These are phyloP conservation scores for Standfussiana lucernea DNA, from an alignment of 2,888 invertebrate species.

Conservation along the genomic window DNA sequence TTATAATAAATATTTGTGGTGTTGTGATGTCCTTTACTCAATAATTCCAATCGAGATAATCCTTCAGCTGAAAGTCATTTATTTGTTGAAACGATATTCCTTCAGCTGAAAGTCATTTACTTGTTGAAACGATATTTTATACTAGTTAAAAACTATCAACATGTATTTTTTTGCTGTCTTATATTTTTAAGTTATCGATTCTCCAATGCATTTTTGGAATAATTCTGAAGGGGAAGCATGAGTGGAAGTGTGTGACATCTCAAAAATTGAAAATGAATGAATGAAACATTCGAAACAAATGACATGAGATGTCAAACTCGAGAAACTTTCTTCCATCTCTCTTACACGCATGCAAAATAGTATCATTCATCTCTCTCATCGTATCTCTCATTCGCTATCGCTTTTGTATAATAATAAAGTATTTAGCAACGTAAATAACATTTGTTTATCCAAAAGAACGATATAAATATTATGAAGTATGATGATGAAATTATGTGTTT, in stretches of 20 bases:
- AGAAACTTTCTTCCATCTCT: constrained; percentile 11
- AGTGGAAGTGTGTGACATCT: background rate
- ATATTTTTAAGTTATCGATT: background rate
- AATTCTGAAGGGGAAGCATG: background rate
- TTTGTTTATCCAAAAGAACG: background rate
- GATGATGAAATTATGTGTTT: constrained; percentile 29
- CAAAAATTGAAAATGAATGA: too few relatives aligned
- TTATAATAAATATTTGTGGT: background rate
- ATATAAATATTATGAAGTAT: background rate
- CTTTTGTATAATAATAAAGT: background rate
- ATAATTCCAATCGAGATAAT: background rate
- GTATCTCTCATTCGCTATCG: background rate
- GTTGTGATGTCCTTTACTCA: too few relatives aligned
- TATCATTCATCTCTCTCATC: background rate
- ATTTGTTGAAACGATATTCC: background rate
- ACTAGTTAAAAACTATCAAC: background rate
- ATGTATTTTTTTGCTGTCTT: background rate
- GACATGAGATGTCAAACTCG: constrained; percentile 16
- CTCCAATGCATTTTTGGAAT: background rate
- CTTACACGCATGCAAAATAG: background rate
- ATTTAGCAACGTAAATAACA: background rate
- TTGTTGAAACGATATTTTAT: background rate
- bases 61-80: background rate
- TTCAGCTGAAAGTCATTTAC: background rate
- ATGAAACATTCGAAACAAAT: background rate